Evolutionary conservation across 2,113 vertebrate species (phyloP), one percentile per base, ranked within the genome.

Genomic region (Dipodomys merriami): DNA sequence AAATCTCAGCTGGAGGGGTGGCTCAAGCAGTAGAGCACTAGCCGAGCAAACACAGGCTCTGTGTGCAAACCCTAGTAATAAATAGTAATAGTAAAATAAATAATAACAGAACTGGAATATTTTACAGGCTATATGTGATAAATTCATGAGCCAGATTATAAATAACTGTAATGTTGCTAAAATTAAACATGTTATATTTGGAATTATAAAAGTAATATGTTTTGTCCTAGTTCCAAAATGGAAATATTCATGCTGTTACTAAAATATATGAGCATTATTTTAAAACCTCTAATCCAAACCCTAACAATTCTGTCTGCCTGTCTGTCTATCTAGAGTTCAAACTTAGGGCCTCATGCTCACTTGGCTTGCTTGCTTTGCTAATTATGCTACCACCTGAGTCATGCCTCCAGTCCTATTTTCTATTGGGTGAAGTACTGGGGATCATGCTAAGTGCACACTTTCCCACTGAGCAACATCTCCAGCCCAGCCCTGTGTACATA

Each of bases 181-280:
- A 16, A 23, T 44, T 65, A 76, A 83, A 16, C 60, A 72, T 74
- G 73, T 57, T 30, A 79, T 5, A 83, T 80, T 35, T 64, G 2
- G 74, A 78, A 30, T 62, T 92, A 88, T 86, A 8, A 57, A 82
- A 86, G 20, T 68, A 73, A 2, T 44, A 30, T 13, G 57, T 35
- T 69, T 73, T 67, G 30, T 62, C 30, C 30, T 79, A 35, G 1
- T 57, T 39, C 83, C 79, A 30, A 86, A 88, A 83, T 69, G 30
- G 27, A 33, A 67, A 57, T 87, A 83, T 68, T 88, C 69, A 7
- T 57, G 49, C 39, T 67, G 29, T 46, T 69, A 82, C 33, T 44
- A 86, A 92, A 86, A 90, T 79, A 89, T 19, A 16, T 19, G 65
- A 84, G 60, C 19, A 46, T 65, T 65, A 89, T 60, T 74, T 88